Evolutionary conservation across 2,797 vertebrate genomes (phyloP), one percentile per base, ranked within the genome.

Genomic region (Chanos chanos): DNA sequence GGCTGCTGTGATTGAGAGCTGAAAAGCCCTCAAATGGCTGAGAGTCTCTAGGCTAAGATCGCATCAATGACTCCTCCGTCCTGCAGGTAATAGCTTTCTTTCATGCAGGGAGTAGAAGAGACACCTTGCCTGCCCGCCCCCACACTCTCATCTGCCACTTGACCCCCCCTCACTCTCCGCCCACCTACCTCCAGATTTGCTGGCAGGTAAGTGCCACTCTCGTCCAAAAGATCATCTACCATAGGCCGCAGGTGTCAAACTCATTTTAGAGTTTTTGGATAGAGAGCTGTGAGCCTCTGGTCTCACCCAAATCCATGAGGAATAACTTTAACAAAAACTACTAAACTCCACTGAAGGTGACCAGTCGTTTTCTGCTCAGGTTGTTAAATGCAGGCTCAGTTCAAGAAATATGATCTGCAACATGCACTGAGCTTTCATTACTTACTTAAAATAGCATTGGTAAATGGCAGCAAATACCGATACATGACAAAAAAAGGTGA

Each of bases 151-250:
- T 22, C n/a, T 19, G 61, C 27, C 61, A 51, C 61, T 61, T 61
- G 58, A 61, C 47, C 58, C 44, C 60, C 58, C 49, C 54, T 57
- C 43, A 61, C 52, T 3, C 15, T 57, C 55, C 28, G 16, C 62
- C 66, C 44, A 51, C 47, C 1, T 37, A 36, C 16, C 7, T 2
- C 47, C 37, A 36, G 47, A 18, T 49, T 36, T 54, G 49, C 22
- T 25, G 3, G 57, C 25, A 52, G 24, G 52, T 27, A 48, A 61
- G 47, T 21, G 49, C 24, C 7, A 18, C 28, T 13, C 31, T 36
- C 2, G 30, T n/a, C 22, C 21, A 25, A 66, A 61, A 18, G 22
- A 53, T 4, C 24, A 56, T 34, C 53, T 57, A n/a, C 43, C 39
- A 10, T 9, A 27, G 55, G 40, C 33, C 16, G 7, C 40, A 25